Evolutionary conservation across 2,888 invertebrate genomes (phyloP), one percentile per base, ranked within the genome.

Genomic region (Apamea crenata): DNA sequence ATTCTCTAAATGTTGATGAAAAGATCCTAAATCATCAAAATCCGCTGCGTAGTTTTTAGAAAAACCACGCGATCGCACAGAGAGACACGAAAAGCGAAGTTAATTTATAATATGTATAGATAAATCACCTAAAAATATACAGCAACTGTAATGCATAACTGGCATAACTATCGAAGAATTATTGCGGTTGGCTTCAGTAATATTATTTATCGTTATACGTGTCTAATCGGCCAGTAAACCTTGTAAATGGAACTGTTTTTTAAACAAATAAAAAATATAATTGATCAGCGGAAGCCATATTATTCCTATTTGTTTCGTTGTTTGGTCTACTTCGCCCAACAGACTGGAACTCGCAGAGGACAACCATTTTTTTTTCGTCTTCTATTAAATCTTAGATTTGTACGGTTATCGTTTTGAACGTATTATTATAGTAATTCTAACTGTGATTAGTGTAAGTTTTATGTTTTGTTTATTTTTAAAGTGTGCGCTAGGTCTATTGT

Each of bases 201-300:
- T 91, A 91, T 91, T 89, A 91, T 92, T 93, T 90, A 91, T 92
- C 90, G 88, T 84, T 87, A 90, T 91, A 94, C 94, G 94, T 94
- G 93, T 92, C 93, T 93, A 94, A 94, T 94, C 93, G 94, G 93
- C 91, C 93, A 94, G 92, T 92, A 95, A 94, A 93, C 95, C 95
- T 95, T 94, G 95, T 90, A 89, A 89, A 87, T 83, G 87, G 88
- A 89, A 87, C 80, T 90, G 85, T 91, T 93, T 94, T 92, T 92
- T 80, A 80, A 84, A 91, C 89, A 87, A 89, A 93, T 91, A 94
- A 94, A 95, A 92, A 96, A 94, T 92, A 89, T 95, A 96, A 96
- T 95, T 95, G 95, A 92, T 93, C 93, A 91, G 92, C 95, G 96
- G 96, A 96, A 95, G 94, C 91, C 87, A 92, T 89, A 91, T 93